phyloP scores from a whole-genome alignment of 2,888 invertebrate species.

The Amorpha juglandis region DNA sequence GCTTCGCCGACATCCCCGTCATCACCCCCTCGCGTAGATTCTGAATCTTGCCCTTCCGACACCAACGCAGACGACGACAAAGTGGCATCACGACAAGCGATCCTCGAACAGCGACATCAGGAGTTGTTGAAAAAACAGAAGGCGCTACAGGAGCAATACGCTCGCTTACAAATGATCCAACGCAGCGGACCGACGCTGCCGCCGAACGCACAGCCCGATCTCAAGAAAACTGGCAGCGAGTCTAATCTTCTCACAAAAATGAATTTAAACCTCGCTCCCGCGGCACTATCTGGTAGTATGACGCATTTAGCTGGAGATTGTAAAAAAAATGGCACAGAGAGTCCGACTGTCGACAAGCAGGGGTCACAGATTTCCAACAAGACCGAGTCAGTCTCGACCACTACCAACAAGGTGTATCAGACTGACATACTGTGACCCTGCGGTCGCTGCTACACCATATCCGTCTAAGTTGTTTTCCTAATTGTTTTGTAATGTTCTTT shows the following conservation, averaged over 20 bases:
- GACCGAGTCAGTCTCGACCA: constrained; percentile 68
- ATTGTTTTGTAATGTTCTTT: constrained; percentile 30
- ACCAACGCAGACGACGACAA: constrained; percentile 71
- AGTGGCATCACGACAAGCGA: constrained; percentile 85
- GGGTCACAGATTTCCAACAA: constrained; percentile 36
- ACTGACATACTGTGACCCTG: constrained; percentile 95
- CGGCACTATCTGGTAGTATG: constrained; percentile 72
- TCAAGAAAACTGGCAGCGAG: constrained; percentile 95
- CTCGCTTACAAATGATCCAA: constrained; percentile 93
- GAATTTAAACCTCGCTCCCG: constrained; percentile 87
- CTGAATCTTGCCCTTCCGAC: constrained; percentile 53
- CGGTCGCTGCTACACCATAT: constrained; percentile 55
- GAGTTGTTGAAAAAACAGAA: constrained; percentile 94
- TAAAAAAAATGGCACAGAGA: constrained; percentile 39
- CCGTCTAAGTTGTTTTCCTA: constrained; percentile 44
- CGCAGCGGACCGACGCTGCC: constrained; percentile 88
- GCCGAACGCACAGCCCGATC: constrained; percentile 85
- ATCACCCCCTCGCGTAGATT: constrained; percentile 81
- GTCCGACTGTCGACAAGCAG: constrained; percentile 35
- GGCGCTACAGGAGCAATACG: constrained; percentile 95
- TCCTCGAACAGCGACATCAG: constrained; percentile 94
- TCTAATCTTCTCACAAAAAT: constrained; percentile 93
- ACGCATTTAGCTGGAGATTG: constrained; percentile 63
- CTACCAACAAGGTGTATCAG: constrained; percentile 93
- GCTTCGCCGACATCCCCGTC: constrained; percentile 92